These are phyloP conservation scores for Muricea muricata DNA, from an alignment of 92 coral and sea anemone genomes.

Conservation along the genomic window DNA sequence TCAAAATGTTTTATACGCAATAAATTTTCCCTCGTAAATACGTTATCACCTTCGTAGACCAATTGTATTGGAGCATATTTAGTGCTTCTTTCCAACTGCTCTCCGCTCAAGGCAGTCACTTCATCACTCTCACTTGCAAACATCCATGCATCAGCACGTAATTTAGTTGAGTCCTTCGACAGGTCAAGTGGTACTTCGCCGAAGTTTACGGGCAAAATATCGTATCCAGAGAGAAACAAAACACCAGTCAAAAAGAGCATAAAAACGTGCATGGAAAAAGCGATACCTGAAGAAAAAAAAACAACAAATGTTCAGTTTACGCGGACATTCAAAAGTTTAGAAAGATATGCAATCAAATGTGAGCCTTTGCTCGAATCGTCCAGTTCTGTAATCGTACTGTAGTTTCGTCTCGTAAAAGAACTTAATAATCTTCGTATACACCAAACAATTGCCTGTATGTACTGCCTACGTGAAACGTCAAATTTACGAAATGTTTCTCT, in stretches of 20 bases:
- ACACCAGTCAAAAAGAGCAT: slow-evolving; percentile 55
- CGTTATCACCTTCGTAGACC: slow-evolving; percentile 67
- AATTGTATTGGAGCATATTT: slow-evolving; percentile 63
- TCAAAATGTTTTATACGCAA: slow-evolving; percentile 59
- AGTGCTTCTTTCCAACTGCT: slow-evolving; percentile 41
- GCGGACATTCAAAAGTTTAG: no score
- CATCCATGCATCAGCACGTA: slow-evolving; percentile 80
- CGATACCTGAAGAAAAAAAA: slow-evolving; percentile 46
- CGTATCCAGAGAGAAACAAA: slow-evolving; percentile 64
- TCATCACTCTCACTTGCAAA: slow-evolving; percentile 56
- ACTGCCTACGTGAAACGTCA: no score
- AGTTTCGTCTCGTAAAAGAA: no score
- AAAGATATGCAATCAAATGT: no score
- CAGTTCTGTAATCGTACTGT: no score
- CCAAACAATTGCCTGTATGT: no score
- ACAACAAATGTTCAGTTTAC: background rate
- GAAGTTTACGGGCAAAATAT: slow-evolving; percentile 71
- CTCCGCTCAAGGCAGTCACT: slow-evolving; percentile 55
- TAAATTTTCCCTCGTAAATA: slow-evolving; percentile 65
- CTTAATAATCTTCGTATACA: no score
- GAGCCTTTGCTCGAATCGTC: no score
- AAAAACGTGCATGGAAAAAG: slow-evolving; percentile 68
- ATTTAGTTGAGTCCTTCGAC: slow-evolving; percentile 62
- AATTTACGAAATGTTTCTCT: no score
- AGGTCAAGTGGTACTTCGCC: slow-evolving; percentile 69